These are phyloP conservation scores for Homalodisca vitripennis DNA, from an alignment of 1,140 invertebrate genomes.

Conservation along the genomic window DNA sequence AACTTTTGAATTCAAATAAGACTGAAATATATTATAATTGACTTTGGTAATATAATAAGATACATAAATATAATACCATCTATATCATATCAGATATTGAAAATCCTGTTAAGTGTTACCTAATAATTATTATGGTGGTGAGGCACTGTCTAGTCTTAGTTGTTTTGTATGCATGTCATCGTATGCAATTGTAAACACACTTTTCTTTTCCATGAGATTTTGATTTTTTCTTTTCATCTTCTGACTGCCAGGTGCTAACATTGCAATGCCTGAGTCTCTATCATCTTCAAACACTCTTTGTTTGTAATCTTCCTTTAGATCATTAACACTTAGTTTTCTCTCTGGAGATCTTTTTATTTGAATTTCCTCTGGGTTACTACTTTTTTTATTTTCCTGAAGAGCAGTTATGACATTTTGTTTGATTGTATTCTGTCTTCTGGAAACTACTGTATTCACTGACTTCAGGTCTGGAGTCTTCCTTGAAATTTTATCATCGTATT, in stretches of 20 bases:
- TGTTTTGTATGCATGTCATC: slow-evolving; percentile 75
- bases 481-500: background rate
- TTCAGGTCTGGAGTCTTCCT: slow-evolving; percentile 14
- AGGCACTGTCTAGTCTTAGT: slow-evolving; percentile 44
- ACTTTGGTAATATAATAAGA: too few species aligned
- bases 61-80: too few species aligned
- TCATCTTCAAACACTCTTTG: slow-evolving; percentile 58
- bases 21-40: too few species aligned
- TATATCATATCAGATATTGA: too few species aligned
- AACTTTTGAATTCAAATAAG: too few species aligned
- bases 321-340: slow-evolving; percentile 31
- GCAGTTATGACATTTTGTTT: slow-evolving; percentile 5
- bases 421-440: background rate
- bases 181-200: slow-evolving; percentile 91
- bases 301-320: slow-evolving; percentile 38
- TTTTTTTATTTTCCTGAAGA: background rate
- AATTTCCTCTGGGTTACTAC: background rate
- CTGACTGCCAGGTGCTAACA: slow-evolving; percentile 48
- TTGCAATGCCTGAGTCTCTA: slow-evolving; percentile 69
- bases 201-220: slow-evolving; percentile 85
- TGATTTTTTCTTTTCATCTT: slow-evolving; percentile 51
- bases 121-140: slow-evolving; percentile 33
- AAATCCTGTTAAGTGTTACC: too few species aligned
- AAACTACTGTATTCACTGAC: background rate
- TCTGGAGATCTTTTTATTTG: background rate